A percentile compares a stretch with the other conserved stretches of the same genome.
Evolutionary conservation across 1,140 invertebrate species (phyloP).

Genomic region (Nymphalis io): DNA sequence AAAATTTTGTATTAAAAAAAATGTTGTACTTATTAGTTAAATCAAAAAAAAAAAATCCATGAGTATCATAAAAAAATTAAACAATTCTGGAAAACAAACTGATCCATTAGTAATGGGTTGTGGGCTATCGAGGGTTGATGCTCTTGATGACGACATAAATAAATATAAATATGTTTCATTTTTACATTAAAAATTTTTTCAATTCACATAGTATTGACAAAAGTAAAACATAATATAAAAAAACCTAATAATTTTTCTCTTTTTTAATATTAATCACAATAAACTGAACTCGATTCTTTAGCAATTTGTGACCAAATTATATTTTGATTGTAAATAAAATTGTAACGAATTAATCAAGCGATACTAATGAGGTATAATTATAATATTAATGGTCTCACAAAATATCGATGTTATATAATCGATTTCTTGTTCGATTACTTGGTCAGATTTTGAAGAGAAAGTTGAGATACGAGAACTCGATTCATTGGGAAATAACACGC

Average conservation of each 20-base stretch:
- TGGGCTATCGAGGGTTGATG: too few relatives aligned
- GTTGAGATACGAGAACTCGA: conserved; percentile 22
- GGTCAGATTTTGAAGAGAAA: conserved; percentile 36
- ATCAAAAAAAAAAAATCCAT: too few relatives aligned
- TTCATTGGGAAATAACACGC: conserved; percentile 33
- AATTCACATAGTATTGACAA: too few relatives aligned
- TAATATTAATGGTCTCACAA: conserved; percentile 23
- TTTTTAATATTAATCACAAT: conserved; percentile 12
- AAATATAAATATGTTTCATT: too few relatives aligned
- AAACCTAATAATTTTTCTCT: not conserved
- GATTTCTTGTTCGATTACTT: conserved; percentile 31
- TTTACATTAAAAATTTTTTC: too few relatives aligned
- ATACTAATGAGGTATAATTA: conserved; percentile 34
- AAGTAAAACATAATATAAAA: not conserved
- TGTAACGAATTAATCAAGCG: conserved; percentile 11
- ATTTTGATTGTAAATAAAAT: not conserved
- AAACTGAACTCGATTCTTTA: not conserved
- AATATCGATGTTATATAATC: conserved; percentile 32
- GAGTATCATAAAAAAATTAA: too few relatives aligned
- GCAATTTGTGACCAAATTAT: not conserved
- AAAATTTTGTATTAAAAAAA: too few relatives aligned
- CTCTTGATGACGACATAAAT: too few relatives aligned
- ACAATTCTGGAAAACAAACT: too few relatives aligned
- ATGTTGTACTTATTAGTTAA: too few relatives aligned
- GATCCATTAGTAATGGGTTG: too few relatives aligned